Percentiles rank a stretch among this genome's conserved stretches.
phyloP scores from a whole-genome alignment of 1,140 invertebrate species.

The Pseudomyrmex flavicornis region DNA sequence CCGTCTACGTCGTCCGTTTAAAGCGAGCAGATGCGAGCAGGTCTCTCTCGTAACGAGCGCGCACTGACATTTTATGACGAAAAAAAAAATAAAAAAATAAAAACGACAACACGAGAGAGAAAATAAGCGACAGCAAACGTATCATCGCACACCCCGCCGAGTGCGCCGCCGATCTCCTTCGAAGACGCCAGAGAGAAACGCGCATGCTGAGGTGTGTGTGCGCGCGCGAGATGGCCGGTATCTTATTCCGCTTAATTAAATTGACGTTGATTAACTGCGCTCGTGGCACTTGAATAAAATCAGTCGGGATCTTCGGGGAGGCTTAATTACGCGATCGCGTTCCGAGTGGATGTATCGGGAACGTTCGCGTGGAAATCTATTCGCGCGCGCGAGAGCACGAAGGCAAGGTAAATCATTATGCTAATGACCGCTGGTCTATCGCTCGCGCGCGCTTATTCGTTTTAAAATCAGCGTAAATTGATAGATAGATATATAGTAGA shows the following conservation, averaged over 20 bases:
- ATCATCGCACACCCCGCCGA: not conserved
- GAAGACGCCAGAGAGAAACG: not conserved
- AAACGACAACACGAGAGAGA: not conserved
- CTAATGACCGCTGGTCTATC: too few relatives aligned
- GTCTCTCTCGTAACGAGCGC: not conserved
- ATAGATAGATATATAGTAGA: too few relatives aligned
- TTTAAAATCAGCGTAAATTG: too few relatives aligned
- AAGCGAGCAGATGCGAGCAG: not conserved
- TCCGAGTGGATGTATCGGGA: not conserved
- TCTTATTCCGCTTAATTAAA: constrained; percentile 12
- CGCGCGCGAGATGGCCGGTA: not conserved
- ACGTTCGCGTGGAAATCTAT: not conserved
- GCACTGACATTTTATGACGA: constrained; percentile 11
- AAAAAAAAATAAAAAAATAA: too few relatives aligned
- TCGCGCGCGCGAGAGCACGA: not conserved
- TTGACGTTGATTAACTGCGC: constrained; percentile 27
- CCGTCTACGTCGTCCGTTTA: not conserved
- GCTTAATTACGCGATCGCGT: not conserved
- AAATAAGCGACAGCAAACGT: not conserved
- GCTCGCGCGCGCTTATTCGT: too few relatives aligned
- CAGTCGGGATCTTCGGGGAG: not conserved
- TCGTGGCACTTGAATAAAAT: constrained; percentile 29
- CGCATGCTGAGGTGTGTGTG: not conserved
- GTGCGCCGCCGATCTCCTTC: not conserved
- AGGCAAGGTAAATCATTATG: too few relatives aligned